phyloP scores from a whole-genome alignment of 2,888 invertebrate species.

The Ecliptopera silaceata region DNA sequence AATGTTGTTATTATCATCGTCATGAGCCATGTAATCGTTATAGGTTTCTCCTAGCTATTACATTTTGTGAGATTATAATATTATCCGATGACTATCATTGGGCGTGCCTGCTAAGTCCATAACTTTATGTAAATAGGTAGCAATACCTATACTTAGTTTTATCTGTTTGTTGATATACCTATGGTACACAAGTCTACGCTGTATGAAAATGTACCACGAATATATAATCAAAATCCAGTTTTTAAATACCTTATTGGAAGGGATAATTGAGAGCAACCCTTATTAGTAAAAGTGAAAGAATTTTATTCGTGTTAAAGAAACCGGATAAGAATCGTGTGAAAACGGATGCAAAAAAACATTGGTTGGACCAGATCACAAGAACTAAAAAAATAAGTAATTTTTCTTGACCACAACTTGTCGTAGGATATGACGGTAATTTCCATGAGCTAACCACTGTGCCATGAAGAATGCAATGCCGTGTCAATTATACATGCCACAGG shows the following conservation, averaged over 20 bases:
- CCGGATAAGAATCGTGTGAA: not conserved
- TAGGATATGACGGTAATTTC: constrained; percentile 23
- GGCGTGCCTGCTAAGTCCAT: constrained; percentile 6
- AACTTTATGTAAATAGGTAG: constrained; percentile 7
- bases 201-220: not conserved
- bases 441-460: constrained; percentile 29
- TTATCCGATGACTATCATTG: not conserved
- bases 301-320: not conserved
- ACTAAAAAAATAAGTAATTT: not conserved
- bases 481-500: constrained; percentile 35
- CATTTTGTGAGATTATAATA: constrained; percentile 3
- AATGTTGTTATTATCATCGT: no score
- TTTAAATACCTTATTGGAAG: not conserved
- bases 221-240: not conserved
- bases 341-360: constrained; percentile 12
- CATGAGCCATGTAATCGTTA: not conserved
- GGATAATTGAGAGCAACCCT: not conserved
- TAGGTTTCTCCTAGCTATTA: not conserved
- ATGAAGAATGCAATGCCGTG: constrained; percentile 34
- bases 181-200: not conserved
- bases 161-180: not conserved
- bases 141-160: not conserved
- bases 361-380: constrained; percentile 1
- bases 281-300: constrained; percentile 13
- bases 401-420: constrained; percentile 11